Evolutionary conservation across 1,140 invertebrate species (phyloP).

Genomic region (Neotoxoptera formosana): DNA sequence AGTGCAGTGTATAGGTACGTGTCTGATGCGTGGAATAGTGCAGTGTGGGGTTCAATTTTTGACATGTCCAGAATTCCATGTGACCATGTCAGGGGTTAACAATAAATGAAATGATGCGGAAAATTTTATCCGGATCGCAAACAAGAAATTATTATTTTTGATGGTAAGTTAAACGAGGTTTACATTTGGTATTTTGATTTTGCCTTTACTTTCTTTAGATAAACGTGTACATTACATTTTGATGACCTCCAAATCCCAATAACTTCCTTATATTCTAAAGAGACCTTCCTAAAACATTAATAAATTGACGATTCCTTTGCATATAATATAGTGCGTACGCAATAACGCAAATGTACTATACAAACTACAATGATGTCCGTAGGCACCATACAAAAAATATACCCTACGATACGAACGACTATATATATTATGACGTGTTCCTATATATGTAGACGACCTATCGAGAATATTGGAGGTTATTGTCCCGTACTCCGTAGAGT

Average conservation of each 20-base stretch:
- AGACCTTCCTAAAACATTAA: background rate
- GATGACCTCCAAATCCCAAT: background rate
- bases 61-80: background rate
- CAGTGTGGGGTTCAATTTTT: background rate
- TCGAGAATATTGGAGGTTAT: background rate
- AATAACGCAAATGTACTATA: background rate
- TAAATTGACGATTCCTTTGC: too few relatives aligned
- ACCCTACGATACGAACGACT: background rate
- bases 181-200: background rate
- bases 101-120: background rate
- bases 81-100: background rate
- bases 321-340: too few relatives aligned
- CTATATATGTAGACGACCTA: background rate
- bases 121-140: background rate
- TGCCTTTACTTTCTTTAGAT: background rate
- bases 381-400: background rate
- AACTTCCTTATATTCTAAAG: background rate
- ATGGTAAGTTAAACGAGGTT: too few relatives aligned
- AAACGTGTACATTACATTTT: background rate
- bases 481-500: background rate
- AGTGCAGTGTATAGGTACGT: background rate
- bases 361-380: background rate
- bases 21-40: background rate
- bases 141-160: too few relatives aligned
- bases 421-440: background rate